Evolutionary conservation across 2,113 vertebrate genomes (phyloP).

Genomic region (Balaeniceps rex): DNA sequence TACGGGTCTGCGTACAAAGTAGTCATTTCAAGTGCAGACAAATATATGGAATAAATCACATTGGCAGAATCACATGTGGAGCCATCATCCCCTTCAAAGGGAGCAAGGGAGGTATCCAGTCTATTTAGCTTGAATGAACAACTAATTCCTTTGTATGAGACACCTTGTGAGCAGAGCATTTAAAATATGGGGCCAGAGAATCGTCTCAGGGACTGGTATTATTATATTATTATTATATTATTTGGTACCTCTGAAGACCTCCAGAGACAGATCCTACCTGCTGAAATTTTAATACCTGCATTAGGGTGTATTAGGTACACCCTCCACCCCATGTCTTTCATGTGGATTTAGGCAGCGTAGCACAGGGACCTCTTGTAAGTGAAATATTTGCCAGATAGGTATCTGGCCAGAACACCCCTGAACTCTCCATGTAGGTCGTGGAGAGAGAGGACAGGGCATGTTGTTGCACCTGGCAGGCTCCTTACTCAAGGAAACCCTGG

Average conservation of each 20-base stretch:
- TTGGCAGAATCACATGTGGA: background rate
- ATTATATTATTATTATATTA: too few relatives aligned
- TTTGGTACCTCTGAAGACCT: background rate
- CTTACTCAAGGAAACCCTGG: background rate
- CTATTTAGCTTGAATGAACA: background rate
- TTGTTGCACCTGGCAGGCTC: background rate
- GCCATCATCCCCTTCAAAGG: background rate
- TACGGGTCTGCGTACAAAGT: background rate
- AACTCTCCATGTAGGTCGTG: background rate
- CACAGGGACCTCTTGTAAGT: background rate
- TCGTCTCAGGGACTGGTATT: background rate
- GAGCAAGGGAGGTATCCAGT: background rate
- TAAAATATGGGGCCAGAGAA: background rate
- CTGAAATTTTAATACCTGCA: background rate
- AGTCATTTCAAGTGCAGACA: background rate
- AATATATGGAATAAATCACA: background rate
- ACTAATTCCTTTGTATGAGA: background rate
- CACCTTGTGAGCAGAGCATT: background rate
- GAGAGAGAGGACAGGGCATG: background rate
- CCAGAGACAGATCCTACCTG: background rate
- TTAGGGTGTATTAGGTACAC: too few relatives aligned
- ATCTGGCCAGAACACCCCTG: background rate
- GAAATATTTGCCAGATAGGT: background rate
- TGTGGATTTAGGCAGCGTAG: background rate
- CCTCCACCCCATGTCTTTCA: accelerated